These are phyloP conservation scores for Gyrodactylus bullatarudis DNA, from an alignment of 1,140 invertebrate species.

Conservation along the genomic window DNA sequence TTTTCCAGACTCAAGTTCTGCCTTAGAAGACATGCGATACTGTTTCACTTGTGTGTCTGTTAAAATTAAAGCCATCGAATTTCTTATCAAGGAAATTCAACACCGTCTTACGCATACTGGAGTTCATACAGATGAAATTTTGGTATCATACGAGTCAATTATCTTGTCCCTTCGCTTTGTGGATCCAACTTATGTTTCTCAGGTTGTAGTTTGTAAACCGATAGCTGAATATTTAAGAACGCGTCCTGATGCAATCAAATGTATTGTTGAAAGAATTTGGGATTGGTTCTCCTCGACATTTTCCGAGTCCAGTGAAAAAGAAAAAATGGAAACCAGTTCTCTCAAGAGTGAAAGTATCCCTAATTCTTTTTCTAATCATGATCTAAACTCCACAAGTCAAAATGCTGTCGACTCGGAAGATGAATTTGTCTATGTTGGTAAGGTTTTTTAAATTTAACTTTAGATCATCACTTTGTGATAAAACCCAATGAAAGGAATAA, in stretches of 20 bases:
- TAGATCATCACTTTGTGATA: background rate
- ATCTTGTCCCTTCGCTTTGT: background rate
- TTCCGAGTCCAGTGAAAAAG: background rate
- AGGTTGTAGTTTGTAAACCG: background rate
- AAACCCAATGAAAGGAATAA: background rate
- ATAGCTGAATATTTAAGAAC: background rate
- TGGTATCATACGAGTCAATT: background rate
- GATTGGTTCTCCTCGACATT: background rate
- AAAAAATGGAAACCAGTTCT: background rate
- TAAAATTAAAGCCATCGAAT: background rate
- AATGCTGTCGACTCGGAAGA: background rate
- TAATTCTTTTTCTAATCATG: background rate
- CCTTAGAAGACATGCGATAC: background rate
- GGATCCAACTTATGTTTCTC: background rate
- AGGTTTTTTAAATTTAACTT: background rate
- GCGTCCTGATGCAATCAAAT: background rate
- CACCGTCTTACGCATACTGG: background rate
- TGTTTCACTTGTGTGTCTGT: background rate
- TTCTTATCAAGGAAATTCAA: background rate
- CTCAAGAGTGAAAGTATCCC: background rate
- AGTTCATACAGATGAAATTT: background rate
- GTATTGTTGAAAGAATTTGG: background rate
- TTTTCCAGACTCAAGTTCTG: background rate
- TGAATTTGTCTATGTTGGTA: background rate
- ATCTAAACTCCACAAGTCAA: background rate